These are phyloP conservation scores for Boloria selene DNA, from an alignment of 2,888 invertebrate genomes.

Conservation along the genomic window DNA sequence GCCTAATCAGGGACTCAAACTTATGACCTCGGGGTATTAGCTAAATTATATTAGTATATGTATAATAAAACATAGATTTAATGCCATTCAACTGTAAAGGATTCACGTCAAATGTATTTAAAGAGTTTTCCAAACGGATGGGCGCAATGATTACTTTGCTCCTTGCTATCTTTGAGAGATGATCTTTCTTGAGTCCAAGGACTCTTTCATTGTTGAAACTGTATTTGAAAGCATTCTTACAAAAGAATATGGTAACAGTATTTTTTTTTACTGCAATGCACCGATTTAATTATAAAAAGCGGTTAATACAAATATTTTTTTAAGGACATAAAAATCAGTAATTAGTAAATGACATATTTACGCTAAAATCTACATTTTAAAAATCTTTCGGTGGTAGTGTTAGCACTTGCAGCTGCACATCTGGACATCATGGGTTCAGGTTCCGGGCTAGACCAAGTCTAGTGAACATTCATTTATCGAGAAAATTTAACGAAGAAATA, in stretches of 20 bases:
- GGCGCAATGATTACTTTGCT: slow-evolving; percentile 56
- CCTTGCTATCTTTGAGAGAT: slow-evolving; percentile 1
- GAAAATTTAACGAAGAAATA: too few species aligned
- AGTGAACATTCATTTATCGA: too few species aligned
- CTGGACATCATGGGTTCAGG: too few species aligned
- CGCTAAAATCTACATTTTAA: too few species aligned
- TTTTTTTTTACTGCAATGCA: background rate
- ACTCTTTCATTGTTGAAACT: slow-evolving; percentile 9
- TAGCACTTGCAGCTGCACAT: too few species aligned
- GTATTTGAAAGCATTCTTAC: background rate
- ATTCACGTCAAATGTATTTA: slow-evolving; percentile 59
- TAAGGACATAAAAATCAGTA: too few species aligned
- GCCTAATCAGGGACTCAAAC: too few species aligned
- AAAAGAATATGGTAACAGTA: background rate
- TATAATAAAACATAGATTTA: background rate
- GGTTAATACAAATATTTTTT: background rate
- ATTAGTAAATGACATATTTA: too few species aligned
- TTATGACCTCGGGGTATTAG: too few species aligned
- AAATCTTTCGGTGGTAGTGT: too few species aligned
- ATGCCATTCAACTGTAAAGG: slow-evolving; percentile 44
- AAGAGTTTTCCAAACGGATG: slow-evolving; percentile 58
- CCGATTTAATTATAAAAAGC: background rate
- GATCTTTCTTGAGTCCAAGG: slow-evolving; percentile 2
- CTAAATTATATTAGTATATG: background rate
- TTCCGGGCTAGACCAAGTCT: too few species aligned